These are phyloP conservation scores for Nomia melanderi DNA, from an alignment of 1,140 invertebrate genomes.

Conservation along the genomic window DNA sequence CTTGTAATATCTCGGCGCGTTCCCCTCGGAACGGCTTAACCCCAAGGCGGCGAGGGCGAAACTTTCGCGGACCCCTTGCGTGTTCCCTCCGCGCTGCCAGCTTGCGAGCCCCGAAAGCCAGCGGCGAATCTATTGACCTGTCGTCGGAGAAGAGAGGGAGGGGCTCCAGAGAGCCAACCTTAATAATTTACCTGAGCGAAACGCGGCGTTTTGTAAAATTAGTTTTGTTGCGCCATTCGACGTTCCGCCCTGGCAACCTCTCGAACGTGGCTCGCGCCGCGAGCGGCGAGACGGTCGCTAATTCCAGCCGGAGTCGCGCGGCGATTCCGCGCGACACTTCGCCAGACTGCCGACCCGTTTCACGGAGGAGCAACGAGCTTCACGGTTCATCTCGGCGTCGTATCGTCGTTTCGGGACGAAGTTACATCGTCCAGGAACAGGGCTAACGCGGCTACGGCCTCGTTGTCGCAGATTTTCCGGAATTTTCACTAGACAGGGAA, in stretches of 20 bases:
- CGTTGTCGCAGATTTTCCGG: background rate
- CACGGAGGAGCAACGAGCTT: background rate
- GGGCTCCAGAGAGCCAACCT: conserved; percentile 21
- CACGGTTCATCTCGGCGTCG: background rate
- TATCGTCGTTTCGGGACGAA: no score
- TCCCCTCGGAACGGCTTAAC: conserved; percentile 53
- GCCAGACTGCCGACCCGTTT: background rate
- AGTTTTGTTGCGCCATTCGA: conserved; percentile 64
- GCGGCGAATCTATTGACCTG: conserved; percentile 25
- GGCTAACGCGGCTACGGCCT: no score
- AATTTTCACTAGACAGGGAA: background rate
- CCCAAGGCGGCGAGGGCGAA: conserved; percentile 47
- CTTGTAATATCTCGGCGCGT: conserved; percentile 45
- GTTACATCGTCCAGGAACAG: no score
- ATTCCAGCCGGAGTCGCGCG: conserved; percentile 15
- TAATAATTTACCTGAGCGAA: conserved; percentile 68
- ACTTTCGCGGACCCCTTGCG: conserved; percentile 47
- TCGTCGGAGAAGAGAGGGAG: background rate
- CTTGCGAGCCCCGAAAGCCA: background rate
- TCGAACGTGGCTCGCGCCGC: background rate
- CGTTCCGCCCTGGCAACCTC: conserved; percentile 33
- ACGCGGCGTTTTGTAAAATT: conserved; percentile 71
- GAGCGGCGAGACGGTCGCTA: background rate
- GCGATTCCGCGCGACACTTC: conserved; percentile 7
- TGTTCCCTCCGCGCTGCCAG: background rate